Evolutionary conservation across 2,888 invertebrate species (phyloP).

Genomic region (Geophilus truncorum): DNA sequence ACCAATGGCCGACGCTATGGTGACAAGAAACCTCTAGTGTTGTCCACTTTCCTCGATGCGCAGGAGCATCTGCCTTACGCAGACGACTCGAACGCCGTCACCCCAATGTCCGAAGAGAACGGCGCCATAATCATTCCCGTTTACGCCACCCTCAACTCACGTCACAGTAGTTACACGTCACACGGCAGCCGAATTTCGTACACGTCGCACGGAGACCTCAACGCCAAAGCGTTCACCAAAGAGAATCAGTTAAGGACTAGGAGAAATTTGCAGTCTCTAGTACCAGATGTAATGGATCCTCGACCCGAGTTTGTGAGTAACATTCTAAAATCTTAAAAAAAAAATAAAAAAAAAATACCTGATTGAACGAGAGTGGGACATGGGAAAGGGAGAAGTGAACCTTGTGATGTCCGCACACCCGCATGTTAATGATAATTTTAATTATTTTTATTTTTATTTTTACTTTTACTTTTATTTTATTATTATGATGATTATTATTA

Average conservation of each 20-base stretch:
- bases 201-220: slow-evolving; percentile 87
- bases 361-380: slow-evolving; percentile 16
- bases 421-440: background rate
- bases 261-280: slow-evolving; percentile 40
- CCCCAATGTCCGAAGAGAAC: slow-evolving; percentile 96
- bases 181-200: slow-evolving; percentile 90
- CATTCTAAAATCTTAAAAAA: background rate
- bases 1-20: slow-evolving; percentile 68
- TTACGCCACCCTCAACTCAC: slow-evolving; percentile 78
- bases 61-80: slow-evolving; percentile 90
- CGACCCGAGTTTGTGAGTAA: slow-evolving; percentile 38
- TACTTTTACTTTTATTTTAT: background rate
- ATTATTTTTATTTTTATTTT: background rate
- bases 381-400: slow-evolving; percentile 21
- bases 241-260: slow-evolving; percentile 69
- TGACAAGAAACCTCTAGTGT: slow-evolving; percentile 87
- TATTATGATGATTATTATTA: background rate
- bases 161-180: slow-evolving; percentile 92
- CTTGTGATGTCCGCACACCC: slow-evolving; percentile 29
- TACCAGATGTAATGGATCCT: slow-evolving; percentile 48
- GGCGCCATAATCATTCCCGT: slow-evolving; percentile 89
- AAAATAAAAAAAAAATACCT: background rate
- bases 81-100: slow-evolving; percentile 94
- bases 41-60: slow-evolving; percentile 79
- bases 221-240: slow-evolving; percentile 73